Evolutionary conservation across 2,888 invertebrate genomes (phyloP).

Genomic region (Drosophila longiperda): DNA sequence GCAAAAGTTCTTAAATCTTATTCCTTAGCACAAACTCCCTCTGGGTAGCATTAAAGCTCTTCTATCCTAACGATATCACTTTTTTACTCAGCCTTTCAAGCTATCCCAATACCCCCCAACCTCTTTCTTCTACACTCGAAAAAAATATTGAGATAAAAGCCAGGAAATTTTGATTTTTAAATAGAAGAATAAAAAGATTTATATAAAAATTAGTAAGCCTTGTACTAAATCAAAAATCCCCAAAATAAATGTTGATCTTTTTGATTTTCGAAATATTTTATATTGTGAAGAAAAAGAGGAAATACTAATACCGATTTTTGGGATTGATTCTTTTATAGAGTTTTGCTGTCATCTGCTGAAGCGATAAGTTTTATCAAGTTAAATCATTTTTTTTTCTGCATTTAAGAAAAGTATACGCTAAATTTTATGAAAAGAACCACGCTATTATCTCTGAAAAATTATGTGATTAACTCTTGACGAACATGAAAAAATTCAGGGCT

Average conservation of each 20-base stretch:
- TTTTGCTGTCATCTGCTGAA: neutral
- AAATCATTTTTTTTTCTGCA: neutral
- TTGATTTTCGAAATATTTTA: neutral
- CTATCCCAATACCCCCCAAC: neutral
- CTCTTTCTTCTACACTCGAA: neutral
- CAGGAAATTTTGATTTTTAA: neutral
- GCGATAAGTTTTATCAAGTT: neutral
- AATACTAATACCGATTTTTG: neutral
- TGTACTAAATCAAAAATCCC: neutral
- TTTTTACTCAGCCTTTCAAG: neutral
- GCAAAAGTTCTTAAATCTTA: neutral
- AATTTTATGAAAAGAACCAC: neutral
- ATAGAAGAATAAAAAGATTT: neutral
- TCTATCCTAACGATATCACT: neutral
- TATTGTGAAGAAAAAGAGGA: neutral
- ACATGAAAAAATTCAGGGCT: neutral
- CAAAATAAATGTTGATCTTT: no score
- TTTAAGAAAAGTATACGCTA: neutral
- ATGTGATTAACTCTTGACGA: neutral
- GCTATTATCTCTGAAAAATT: neutral
- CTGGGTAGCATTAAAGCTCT: neutral
- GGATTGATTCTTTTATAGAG: neutral
- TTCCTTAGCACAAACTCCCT: neutral
- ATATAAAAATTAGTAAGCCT: neutral
- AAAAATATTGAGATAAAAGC: neutral